Conservation (phyloP, 2,888 invertebrate genomes). For the Diarsia rubi region DNA sequence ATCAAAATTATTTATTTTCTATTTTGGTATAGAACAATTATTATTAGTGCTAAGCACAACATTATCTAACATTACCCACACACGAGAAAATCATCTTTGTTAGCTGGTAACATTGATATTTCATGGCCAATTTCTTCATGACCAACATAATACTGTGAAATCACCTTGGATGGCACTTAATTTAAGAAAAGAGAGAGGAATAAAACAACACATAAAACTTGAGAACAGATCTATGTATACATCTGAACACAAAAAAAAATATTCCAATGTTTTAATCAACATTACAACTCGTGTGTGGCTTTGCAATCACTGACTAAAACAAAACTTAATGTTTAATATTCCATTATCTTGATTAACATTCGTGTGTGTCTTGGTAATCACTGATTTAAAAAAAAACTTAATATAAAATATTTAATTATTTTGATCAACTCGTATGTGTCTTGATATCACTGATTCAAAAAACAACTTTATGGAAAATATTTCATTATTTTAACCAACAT, state of each 20-base stretch:
- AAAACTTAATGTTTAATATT: not conserved
- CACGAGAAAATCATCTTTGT: slow-evolving; percentile 57
- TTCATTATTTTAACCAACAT: not conserved
- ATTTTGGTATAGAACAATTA: slow-evolving; percentile 84
- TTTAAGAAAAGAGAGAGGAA: slow-evolving; percentile 34
- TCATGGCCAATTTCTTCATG: slow-evolving; percentile 58
- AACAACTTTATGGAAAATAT: too few species aligned
- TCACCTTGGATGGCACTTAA: slow-evolving; percentile 66
- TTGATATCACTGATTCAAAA: too few species aligned
- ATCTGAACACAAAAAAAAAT: slow-evolving; percentile 25
- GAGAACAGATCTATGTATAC: slow-evolving; percentile 39
- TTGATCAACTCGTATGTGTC: too few species aligned
- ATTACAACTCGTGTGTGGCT: not conserved
- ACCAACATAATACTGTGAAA: slow-evolving; percentile 67
- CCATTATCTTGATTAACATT: not conserved
- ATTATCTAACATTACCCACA: slow-evolving; percentile 45
- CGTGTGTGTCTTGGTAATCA: too few species aligned
- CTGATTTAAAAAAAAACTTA: too few species aligned
- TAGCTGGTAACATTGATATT: slow-evolving; percentile 65
- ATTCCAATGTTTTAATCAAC: not conserved
- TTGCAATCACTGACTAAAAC: not conserved
- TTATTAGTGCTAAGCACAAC: slow-evolving; percentile 81
- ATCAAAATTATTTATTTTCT: slow-evolving; percentile 82
- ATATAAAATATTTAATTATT: too few species aligned
- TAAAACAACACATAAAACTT: slow-evolving; percentile 23